Conservation (phyloP, 1,140 invertebrate species). For the Diorhabda sublineata region DNA sequence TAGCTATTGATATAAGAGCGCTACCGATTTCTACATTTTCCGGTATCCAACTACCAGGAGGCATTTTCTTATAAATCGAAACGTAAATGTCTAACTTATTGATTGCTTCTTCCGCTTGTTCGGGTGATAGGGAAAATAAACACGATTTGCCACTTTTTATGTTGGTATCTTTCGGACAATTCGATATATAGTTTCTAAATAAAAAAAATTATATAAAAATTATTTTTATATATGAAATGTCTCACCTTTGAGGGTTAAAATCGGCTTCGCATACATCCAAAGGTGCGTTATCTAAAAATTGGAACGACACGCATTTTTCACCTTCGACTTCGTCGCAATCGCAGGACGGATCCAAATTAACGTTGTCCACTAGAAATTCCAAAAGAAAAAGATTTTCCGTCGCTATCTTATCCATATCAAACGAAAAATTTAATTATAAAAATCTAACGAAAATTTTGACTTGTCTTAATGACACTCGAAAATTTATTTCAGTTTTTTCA, state of each 20-base stretch:
- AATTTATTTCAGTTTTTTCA: slow-evolving; percentile 28
- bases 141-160: slow-evolving; percentile 56
- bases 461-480: not conserved
- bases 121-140: slow-evolving; percentile 49
- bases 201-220: not conserved
- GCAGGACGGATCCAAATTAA: slow-evolving; percentile 44
- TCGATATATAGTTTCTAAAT: not conserved
- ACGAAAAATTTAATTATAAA: slow-evolving; percentile 4
- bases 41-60: slow-evolving; percentile 33
- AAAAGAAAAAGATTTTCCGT: slow-evolving; percentile 55
- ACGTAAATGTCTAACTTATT: slow-evolving; percentile 48
- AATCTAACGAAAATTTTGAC: slow-evolving; percentile 10
- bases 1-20: slow-evolving; percentile 38
- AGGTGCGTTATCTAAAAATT: slow-evolving; percentile 51
- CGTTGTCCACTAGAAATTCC: slow-evolving; percentile 54
- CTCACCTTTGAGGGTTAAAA: slow-evolving; percentile 42
- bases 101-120: slow-evolving; percentile 34
- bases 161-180: slow-evolving; percentile 16
- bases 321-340: slow-evolving; percentile 30
- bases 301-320: slow-evolving; percentile 51
- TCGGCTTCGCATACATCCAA: slow-evolving; percentile 55
- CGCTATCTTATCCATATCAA: slow-evolving; percentile 47
- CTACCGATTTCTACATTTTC: slow-evolving; percentile 41
- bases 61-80: slow-evolving; percentile 45
- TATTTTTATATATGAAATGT: slow-evolving; percentile 31